These are phyloP conservation scores for Trichonephila inaurata DNA, from an alignment of 1,140 invertebrate species.

Conservation along the genomic window DNA sequence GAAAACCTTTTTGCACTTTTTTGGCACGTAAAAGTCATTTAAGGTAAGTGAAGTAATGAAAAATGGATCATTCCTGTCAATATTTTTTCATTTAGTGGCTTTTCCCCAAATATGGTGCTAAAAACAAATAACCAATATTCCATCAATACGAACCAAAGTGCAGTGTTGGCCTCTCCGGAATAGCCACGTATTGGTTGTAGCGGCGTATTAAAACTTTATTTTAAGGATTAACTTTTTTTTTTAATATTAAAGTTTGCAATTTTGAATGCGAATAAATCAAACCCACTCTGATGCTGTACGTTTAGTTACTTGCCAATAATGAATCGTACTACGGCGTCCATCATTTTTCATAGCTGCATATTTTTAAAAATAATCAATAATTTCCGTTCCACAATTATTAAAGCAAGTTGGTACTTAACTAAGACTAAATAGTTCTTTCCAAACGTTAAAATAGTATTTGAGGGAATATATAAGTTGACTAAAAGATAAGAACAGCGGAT, in stretches of 20 bases:
- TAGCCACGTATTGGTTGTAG: conserved; percentile 5
- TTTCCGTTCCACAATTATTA: not conserved
- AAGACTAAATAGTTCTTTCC: too few species aligned
- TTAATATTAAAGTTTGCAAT: not conserved
- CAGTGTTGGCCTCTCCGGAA: not conserved
- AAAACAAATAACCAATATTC: conserved; percentile 73
- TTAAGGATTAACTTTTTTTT: not conserved
- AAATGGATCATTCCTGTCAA: conserved; percentile 68
- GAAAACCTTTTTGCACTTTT: conserved; percentile 1
- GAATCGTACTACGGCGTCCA: not conserved
- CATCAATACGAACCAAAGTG: conserved; percentile 36
- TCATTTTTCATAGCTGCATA: not conserved
- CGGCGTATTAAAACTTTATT: conserved; percentile 26
- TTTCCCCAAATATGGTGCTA: conserved; percentile 51
- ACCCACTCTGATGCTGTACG: not conserved
- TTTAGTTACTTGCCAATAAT: not conserved
- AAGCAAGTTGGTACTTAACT: too few species aligned
- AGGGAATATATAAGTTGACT: too few species aligned
- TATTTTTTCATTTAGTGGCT: conserved; percentile 68
- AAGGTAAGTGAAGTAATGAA: conserved; percentile 62
- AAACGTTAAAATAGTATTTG: too few species aligned
- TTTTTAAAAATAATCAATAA: not conserved
- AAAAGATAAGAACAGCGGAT: too few species aligned
- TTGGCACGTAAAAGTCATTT: conserved; percentile 70
- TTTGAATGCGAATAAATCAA: conserved; percentile 5